A percentile compares a stretch with the other conserved stretches of the same genome.
Evolutionary conservation across 2,888 invertebrate genomes (phyloP).

Genomic region (Chloroclysta siterata): DNA sequence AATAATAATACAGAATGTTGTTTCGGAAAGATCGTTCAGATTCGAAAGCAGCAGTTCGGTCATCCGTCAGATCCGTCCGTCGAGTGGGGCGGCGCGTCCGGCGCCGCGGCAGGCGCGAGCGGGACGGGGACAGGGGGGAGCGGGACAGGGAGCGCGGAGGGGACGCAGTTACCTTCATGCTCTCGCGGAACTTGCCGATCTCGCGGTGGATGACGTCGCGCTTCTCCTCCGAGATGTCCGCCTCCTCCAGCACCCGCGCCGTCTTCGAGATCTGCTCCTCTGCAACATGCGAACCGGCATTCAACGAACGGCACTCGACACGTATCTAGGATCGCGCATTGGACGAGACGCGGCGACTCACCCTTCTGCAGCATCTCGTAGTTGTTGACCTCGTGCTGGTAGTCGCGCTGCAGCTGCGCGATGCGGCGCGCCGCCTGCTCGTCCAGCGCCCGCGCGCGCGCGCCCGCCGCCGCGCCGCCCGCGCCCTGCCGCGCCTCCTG

Average conservation of each 20-base stretch:
- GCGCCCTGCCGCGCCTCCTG: slow-evolving; percentile 62
- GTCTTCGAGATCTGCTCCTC: slow-evolving; percentile 88
- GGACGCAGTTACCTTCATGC: slow-evolving; percentile 93
- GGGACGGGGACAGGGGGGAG: no score
- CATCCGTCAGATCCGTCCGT: slow-evolving; percentile 16
- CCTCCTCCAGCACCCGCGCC: slow-evolving; percentile 90
- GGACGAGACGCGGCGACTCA: slow-evolving; percentile 68
- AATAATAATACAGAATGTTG: no score
- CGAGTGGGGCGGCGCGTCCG: slow-evolving; percentile 31
- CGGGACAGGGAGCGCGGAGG: slow-evolving; percentile 12
- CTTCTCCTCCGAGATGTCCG: slow-evolving; percentile 98
- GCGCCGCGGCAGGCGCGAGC: no score
- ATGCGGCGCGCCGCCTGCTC: slow-evolving; percentile 91
- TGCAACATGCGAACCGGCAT: slow-evolving; percentile 52
- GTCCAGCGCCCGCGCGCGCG: slow-evolving; percentile 90
- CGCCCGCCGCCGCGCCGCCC: slow-evolving; percentile 64
- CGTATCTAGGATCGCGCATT: no score
- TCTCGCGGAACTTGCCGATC: slow-evolving; percentile 98
- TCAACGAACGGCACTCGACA: no score
- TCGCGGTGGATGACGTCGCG: slow-evolving; percentile 97
- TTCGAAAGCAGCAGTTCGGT: background rate
- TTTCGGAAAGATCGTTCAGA: no score
- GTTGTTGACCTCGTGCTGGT: slow-evolving; percentile 90
- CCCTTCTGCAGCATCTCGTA: slow-evolving; percentile 87
- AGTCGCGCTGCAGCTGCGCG: slow-evolving; percentile 92